Conservation (phyloP, 2,797 vertebrate species). For the Lacerta viridis region DNA sequence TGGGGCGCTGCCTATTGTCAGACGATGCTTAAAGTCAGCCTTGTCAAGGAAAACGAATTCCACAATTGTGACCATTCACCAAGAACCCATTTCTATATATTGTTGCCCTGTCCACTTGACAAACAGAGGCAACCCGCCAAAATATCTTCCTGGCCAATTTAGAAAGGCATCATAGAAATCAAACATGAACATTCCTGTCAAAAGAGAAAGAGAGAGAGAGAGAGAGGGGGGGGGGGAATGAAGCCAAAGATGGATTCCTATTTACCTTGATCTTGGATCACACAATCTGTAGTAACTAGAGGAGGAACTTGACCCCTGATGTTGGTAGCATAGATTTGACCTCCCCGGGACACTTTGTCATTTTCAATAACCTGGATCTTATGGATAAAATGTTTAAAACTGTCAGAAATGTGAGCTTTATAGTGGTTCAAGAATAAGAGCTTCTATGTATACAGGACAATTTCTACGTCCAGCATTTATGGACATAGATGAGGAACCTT, state of each 20-base stretch:
- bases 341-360: conserved; percentile 86
- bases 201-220: neutral
- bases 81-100: neutral
- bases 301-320: conserved; percentile 93
- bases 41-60: neutral
- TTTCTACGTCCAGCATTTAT: too few relatives aligned
- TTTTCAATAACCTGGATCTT: conserved; percentile 95
- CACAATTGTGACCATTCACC: neutral
- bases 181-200: neutral
- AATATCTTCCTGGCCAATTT: neutral
- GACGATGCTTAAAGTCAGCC: neutral
- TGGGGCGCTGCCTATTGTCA: neutral
- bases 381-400: conserved; percentile 39
- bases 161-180: neutral
- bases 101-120: neutral
- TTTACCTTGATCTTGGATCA: conserved; percentile 95
- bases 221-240: neutral
- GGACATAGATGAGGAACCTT: too few relatives aligned
- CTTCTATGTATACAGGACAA: too few relatives aligned
- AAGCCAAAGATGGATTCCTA: neutral
- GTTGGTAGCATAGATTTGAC: conserved; percentile 89
- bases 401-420: neutral
- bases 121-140: neutral
- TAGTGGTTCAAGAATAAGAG: neutral
- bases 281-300: conserved; percentile 93